A percentile compares a stretch with the other conserved stretches of the same genome.
Conservation (phyloP, 2,797 vertebrate species). For the Vultur gryphus region DNA sequence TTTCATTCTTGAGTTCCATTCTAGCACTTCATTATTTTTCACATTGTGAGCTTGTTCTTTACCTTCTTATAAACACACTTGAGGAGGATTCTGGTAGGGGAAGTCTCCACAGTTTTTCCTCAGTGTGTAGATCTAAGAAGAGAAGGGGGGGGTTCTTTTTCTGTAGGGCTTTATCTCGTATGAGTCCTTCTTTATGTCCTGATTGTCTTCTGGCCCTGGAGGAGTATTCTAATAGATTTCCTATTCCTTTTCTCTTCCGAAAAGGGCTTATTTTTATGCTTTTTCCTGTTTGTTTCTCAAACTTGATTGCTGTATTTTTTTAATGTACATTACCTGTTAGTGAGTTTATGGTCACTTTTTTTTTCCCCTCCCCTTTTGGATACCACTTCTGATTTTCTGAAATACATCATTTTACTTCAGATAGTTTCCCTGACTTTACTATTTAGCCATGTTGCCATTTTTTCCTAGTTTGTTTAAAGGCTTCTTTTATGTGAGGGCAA, state of each 20-base stretch:
- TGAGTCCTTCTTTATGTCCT: neutral
- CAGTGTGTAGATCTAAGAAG: neutral
- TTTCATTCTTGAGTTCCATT: neutral
- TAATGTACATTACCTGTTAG: neutral
- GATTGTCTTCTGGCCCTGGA: neutral
- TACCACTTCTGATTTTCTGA: neutral
- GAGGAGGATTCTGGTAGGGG: neutral
- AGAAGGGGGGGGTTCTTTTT: neutral
- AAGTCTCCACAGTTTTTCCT: neutral
- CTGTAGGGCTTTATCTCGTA: neutral
- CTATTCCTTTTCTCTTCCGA: neutral
- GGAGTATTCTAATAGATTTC: neutral
- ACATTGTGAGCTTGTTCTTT: neutral
- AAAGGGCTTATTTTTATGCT: neutral
- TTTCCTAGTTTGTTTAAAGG: neutral
- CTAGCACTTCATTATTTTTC: neutral
- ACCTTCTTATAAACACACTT: neutral
- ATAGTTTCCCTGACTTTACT: neutral
- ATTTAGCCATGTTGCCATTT: neutral
- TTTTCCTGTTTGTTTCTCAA: neutral
- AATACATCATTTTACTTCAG: neutral
- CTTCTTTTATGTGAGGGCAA: neutral
- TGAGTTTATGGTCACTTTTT: neutral
- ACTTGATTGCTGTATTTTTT: neutral
- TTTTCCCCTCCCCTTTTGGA: neutral